A percentile compares a stretch with the other conserved stretches of the same genome.
phyloP scores from a whole-genome alignment of 2,113 vertebrate species.

The Capreolus pygargus region DNA sequence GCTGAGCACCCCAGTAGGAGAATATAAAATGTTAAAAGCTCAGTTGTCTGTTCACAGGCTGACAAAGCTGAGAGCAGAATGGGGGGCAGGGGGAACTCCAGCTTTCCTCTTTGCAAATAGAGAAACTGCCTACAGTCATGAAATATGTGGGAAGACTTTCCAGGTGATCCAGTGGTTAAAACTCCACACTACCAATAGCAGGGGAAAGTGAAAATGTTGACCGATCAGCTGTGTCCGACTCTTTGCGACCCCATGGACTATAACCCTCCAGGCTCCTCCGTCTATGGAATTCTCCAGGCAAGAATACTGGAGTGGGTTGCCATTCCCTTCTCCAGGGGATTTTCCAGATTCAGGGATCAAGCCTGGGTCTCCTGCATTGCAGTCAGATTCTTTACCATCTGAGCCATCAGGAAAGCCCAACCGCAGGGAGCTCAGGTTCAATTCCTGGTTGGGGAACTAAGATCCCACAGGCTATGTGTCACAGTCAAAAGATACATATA shows the following conservation, averaged over 20 bases:
- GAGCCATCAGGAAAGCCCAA: not conserved
- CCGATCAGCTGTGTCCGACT: fast-evolving
- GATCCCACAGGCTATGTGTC: not conserved
- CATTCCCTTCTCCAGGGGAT: not conserved
- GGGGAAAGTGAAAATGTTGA: not conserved
- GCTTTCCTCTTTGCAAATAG: not conserved
- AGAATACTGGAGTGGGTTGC: not conserved
- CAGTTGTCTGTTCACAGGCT: not conserved
- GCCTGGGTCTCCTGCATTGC: not conserved
- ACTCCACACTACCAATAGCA: not conserved
- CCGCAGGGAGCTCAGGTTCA: not conserved
- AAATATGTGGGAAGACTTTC: not conserved
- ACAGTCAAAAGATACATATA: not conserved
- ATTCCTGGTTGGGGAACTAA: not conserved
- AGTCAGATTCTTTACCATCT: not conserved
- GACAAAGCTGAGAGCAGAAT: not conserved
- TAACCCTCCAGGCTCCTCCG: not conserved
- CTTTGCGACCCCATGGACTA: not conserved
- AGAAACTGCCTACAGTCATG: not conserved
- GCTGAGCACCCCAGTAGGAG: not conserved
- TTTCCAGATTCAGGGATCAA: not conserved
- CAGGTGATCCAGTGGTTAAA: not conserved
- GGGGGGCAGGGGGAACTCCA: not conserved
- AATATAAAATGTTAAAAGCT: not conserved
- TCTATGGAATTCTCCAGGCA: not conserved